These are phyloP conservation scores for Nomada ferruginata DNA, from an alignment of 2,888 invertebrate species.

Conservation along the genomic window DNA sequence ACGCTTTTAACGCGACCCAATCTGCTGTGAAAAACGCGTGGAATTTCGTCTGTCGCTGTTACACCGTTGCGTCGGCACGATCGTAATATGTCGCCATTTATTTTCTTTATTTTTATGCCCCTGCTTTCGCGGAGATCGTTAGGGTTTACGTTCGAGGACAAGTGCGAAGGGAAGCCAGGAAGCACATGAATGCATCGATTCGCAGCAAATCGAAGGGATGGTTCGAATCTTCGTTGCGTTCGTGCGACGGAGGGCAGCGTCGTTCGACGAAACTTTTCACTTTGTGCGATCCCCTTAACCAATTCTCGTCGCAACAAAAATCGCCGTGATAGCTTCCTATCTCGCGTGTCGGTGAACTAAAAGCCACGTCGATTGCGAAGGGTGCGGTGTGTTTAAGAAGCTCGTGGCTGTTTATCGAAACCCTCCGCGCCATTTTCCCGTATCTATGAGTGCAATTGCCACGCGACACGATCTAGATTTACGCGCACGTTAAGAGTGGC, in stretches of 20 bases:
- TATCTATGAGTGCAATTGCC: conserved; percentile 9
- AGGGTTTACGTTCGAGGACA: neutral
- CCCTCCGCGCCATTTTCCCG: conserved; percentile 23
- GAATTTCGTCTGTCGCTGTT: neutral
- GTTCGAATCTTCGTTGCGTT: conserved; percentile 8
- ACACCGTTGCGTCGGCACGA: neutral
- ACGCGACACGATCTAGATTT: conserved; percentile 25
- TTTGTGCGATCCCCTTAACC: neutral
- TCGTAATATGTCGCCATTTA: neutral
- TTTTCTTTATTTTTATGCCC: neutral
- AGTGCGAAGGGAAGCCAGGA: neutral
- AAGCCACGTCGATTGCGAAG: neutral
- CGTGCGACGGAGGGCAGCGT: conserved; percentile 35
- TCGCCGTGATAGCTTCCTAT: neutral
- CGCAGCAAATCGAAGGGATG: neutral
- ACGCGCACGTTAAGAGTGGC: conserved; percentile 20
- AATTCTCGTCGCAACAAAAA: neutral
- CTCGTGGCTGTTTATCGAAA: conserved; percentile 33
- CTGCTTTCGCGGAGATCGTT: neutral
- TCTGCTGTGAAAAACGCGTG: conserved; percentile 13
- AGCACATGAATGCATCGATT: neutral
- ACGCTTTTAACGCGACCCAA: conserved; percentile 22
- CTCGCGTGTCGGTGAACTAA: neutral
- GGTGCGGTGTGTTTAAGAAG: conserved; percentile 25
- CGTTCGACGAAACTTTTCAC: conserved; percentile 14